Evolutionary conservation across 2,797 vertebrate genomes (phyloP).

Genomic region (Carcharodon carcharias): DNA sequence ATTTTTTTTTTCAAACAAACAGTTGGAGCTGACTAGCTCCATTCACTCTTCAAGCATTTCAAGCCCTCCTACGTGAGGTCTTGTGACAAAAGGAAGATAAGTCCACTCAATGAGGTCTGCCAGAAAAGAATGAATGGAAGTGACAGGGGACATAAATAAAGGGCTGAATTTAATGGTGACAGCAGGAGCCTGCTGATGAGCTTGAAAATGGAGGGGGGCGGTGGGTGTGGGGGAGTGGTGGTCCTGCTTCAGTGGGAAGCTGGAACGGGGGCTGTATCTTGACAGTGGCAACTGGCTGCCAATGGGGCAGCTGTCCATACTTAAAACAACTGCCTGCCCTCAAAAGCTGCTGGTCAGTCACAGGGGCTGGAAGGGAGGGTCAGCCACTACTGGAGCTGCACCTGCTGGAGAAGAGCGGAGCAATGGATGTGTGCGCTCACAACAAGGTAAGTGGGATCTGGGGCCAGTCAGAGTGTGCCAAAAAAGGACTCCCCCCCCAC

Average conservation of each 20-base stretch:
- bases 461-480: background rate
- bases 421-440: no score
- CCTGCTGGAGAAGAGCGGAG: no score
- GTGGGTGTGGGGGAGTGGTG: no score
- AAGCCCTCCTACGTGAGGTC: background rate
- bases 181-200: no score
- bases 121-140: background rate
- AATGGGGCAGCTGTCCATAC: no score
- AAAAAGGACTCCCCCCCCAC: background rate
- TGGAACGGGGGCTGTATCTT: no score
- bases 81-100: background rate
- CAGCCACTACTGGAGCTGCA: background rate
- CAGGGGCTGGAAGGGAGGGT: no score
- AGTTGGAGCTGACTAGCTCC: background rate
- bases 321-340: no score
- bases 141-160: background rate
- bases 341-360: background rate
- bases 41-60: background rate
- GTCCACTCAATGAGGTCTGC: background rate
- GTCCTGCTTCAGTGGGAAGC: no score
- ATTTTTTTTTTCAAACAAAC: background rate
- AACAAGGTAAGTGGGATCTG: background rate
- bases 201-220: no score
- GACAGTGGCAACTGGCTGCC: no score
- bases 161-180: no score